phyloP scores from a whole-genome alignment of 1,140 invertebrate species.

The Anoplophora glabripennis region DNA sequence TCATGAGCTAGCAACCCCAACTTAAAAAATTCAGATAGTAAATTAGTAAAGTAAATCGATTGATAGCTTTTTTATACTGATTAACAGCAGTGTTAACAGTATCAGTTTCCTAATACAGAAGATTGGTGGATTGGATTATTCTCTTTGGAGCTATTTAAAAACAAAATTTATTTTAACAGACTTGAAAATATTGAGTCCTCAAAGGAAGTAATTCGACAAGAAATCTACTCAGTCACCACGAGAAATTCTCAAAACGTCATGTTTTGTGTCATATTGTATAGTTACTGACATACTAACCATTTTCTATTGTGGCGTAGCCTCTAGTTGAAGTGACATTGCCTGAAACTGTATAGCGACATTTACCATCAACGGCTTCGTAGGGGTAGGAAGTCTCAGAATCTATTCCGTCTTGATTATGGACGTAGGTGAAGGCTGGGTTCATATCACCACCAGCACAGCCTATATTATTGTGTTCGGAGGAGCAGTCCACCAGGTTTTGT shows the following conservation, averaged over 20 bases:
- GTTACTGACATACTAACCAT: background rate
- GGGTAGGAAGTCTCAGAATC: constrained; percentile 89
- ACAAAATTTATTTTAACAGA: constrained; percentile 55
- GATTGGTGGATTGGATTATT: too few relatives aligned
- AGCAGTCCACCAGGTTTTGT: constrained; percentile 97
- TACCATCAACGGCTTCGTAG: constrained; percentile 74
- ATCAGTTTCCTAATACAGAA: too few relatives aligned
- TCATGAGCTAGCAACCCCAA: too few relatives aligned
- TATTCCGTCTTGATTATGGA: constrained; percentile 80
- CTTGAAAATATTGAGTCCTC: constrained; percentile 12
- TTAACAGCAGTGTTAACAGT: too few relatives aligned
- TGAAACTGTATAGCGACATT: constrained; percentile 57
- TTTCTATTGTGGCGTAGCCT: background rate
- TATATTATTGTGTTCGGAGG: constrained; percentile 81
- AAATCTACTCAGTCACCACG: too few relatives aligned
- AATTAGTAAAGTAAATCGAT: too few relatives aligned
- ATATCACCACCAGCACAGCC: constrained; percentile 94
- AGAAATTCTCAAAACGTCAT: too few relatives aligned
- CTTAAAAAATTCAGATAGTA: too few relatives aligned
- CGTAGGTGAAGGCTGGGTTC: constrained; percentile 87
- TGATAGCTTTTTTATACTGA: too few relatives aligned
- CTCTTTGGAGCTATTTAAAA: too few relatives aligned
- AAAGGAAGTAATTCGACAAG: too few relatives aligned
- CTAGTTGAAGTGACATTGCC: background rate
- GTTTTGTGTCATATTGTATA: too few relatives aligned